phyloP scores from a whole-genome alignment of 2,888 invertebrate species.

The Ecdyonurus torrentis region DNA sequence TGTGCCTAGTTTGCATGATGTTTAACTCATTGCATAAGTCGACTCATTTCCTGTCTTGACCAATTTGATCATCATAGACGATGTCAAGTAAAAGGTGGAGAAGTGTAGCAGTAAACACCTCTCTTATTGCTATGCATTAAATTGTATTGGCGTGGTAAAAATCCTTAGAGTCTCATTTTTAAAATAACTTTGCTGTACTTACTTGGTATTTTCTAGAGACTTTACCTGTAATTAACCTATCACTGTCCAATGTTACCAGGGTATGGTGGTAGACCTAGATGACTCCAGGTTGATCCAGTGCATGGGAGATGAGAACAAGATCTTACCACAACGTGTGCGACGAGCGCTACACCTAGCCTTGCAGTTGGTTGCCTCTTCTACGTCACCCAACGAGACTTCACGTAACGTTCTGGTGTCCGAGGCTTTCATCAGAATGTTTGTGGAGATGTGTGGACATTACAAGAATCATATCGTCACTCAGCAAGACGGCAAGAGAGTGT shows the following conservation, averaged over 20 bases:
- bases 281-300: slow-evolving; percentile 40
- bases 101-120: too few relatives aligned
- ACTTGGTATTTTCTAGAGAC: too few relatives aligned
- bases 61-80: too few relatives aligned
- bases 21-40: too few relatives aligned
- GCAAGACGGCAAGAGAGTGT: slow-evolving; percentile 26
- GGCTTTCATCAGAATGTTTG: slow-evolving; percentile 60
- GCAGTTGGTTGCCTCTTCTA: slow-evolving; percentile 22
- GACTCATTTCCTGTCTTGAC: too few relatives aligned
- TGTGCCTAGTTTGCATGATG: too few relatives aligned
- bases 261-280: slow-evolving; percentile 58
- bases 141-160: too few relatives aligned
- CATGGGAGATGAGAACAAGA: slow-evolving; percentile 60
- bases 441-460: slow-evolving; percentile 57
- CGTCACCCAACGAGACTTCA: slow-evolving; percentile 21
- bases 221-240: too few relatives aligned
- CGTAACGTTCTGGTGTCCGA: slow-evolving; percentile 57
- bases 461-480: slow-evolving; percentile 35
- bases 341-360: slow-evolving; percentile 47
- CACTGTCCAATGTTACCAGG: slow-evolving; percentile 35
- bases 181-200: too few relatives aligned
- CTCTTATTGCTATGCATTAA: too few relatives aligned
- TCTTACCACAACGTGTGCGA: slow-evolving; percentile 50
- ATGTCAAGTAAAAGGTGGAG: too few relatives aligned
- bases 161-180: too few relatives aligned